Conservation (phyloP, 2,888 invertebrate species). For the Andricus quercusramuli region DNA sequence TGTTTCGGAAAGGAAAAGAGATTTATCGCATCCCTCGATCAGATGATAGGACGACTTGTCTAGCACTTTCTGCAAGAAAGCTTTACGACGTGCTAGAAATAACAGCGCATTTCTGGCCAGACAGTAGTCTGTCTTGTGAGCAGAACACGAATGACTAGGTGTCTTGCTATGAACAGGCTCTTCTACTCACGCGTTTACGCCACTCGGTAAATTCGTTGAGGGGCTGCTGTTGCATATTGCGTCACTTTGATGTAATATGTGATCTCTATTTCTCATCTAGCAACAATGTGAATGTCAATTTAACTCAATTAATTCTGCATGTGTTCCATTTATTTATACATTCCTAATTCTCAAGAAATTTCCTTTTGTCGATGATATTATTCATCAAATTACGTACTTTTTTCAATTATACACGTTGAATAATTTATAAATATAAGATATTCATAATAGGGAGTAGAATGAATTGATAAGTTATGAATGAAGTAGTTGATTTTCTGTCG, state of each 20-base stretch:
- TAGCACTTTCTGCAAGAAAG: neutral
- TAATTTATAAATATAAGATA: neutral
- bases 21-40: slow-evolving; percentile 28
- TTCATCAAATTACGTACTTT: too few species aligned
- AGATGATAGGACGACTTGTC: slow-evolving; percentile 34
- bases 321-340: neutral
- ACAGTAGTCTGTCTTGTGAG: slow-evolving; percentile 16
- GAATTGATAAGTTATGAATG: too few species aligned
- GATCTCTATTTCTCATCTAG: slow-evolving; percentile 12
- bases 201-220: slow-evolving; percentile 6
- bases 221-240: slow-evolving; percentile 13
- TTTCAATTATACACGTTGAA: neutral
- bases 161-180: neutral
- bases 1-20: slow-evolving; percentile 19
- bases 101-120: slow-evolving; percentile 20
- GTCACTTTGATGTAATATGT: neutral
- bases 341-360: too few species aligned
- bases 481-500: too few species aligned
- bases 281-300: slow-evolving; percentile 5
- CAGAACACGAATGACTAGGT: slow-evolving; percentile 23
- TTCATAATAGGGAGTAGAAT: too few species aligned
- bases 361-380: too few species aligned
- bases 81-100: slow-evolving; percentile 24
- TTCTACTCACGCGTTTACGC: slow-evolving; percentile 2
- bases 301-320: neutral